Conservation (phyloP, 2,797 vertebrate species). For the Trematomus bernacchii region DNA sequence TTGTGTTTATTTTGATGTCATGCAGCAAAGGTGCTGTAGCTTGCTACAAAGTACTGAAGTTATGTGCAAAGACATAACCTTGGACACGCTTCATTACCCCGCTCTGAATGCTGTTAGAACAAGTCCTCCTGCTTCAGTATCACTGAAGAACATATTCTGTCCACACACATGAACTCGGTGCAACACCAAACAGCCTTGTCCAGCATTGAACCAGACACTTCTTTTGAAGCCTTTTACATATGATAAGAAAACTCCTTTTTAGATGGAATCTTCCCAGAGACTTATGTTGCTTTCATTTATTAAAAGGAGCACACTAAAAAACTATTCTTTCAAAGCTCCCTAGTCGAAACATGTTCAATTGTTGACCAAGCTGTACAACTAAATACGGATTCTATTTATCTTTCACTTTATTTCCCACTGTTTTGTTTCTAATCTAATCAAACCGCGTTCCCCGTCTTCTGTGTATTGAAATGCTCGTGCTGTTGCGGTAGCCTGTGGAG, state of each 20-base stretch:
- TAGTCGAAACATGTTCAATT: conserved; percentile 24
- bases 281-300: conserved; percentile 20
- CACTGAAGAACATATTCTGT: not conserved
- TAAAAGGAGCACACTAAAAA: conserved; percentile 39
- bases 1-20: conserved; percentile 15
- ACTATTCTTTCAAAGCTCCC: conserved; percentile 29
- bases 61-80: conserved; percentile 32
- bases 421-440: conserved; percentile 59
- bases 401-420: conserved; percentile 46
- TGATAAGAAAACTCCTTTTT: too few species aligned
- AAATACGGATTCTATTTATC: conserved; percentile 57
- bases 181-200: not conserved
- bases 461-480: conserved; percentile 53
- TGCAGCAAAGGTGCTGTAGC: not conserved
- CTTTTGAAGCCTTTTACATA: not conserved
- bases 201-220: conserved; percentile 5
- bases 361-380: conserved; percentile 56
- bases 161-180: not conserved
- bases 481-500: conserved; percentile 65
- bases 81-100: conserved; percentile 37
- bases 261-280: conserved; percentile 6
- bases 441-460: conserved; percentile 19
- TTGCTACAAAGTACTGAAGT: not conserved
- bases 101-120: conserved; percentile 18
- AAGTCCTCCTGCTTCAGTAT: conserved; percentile 5